These are phyloP conservation scores for Embidobia sp. DNA, from an alignment of 2,888 invertebrate species.

Conservation along the genomic window DNA sequence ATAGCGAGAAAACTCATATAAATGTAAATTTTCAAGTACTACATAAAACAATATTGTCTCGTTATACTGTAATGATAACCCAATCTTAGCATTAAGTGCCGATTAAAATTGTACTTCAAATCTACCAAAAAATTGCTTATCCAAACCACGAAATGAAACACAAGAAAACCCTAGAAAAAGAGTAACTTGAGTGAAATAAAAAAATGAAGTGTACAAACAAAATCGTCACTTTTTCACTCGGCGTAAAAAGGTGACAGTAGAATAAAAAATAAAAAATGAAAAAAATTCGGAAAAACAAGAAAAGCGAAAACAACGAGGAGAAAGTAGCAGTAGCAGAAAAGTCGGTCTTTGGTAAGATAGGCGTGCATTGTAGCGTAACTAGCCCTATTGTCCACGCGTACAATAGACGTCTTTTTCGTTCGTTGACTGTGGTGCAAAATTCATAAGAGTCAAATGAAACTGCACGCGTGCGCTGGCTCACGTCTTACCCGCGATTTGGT, in stretches of 20 bases:
- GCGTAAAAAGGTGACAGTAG: conserved; percentile 8
- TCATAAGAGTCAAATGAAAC: conserved; percentile 22
- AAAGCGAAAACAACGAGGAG: conserved; percentile 55
- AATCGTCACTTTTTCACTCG: background rate
- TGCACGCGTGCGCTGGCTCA: conserved; percentile 31
- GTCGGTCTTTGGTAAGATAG: conserved; percentile 54
- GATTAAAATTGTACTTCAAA: too few species aligned
- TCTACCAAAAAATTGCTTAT: too few species aligned
- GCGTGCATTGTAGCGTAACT: conserved; percentile 55
- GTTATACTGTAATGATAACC: too few species aligned
- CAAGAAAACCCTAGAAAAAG: too few species aligned
- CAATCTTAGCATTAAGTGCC: too few species aligned
- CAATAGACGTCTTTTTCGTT: conserved; percentile 73
- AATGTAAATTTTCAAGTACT: too few species aligned
- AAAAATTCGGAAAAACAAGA: conserved; percentile 47
- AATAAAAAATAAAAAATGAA: conserved; percentile 36
- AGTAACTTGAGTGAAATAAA: too few species aligned
- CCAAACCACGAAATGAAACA: too few species aligned
- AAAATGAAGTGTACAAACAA: too few species aligned
- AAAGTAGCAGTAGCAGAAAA: conserved; percentile 57
- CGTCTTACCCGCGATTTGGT: conserved; percentile 15
- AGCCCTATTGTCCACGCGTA: conserved; percentile 70
- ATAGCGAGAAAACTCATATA: too few species aligned
- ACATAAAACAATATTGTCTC: too few species aligned
- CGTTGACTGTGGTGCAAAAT: conserved; percentile 65